Evolutionary conservation across 1,140 invertebrate genomes (phyloP).

Genomic region (Leptoteleia sp.): DNA sequence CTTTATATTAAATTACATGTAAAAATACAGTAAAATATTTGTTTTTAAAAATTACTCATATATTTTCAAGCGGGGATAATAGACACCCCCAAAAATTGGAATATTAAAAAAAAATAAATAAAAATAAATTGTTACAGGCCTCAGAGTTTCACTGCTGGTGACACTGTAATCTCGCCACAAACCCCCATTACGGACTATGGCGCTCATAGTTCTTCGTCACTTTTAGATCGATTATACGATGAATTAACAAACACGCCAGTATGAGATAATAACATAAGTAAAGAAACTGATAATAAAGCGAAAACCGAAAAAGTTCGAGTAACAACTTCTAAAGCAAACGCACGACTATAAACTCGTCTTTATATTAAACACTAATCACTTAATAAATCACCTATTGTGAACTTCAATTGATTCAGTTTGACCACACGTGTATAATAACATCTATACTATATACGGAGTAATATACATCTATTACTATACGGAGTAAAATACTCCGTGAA

Average conservation of each 20-base stretch:
- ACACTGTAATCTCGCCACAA: constrained; percentile 71
- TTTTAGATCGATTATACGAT: constrained; percentile 77
- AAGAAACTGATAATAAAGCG: constrained; percentile 2
- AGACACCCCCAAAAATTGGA: too few species aligned
- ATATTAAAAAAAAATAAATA: neutral
- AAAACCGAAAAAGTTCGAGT: constrained; percentile 1
- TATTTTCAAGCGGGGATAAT: too few species aligned
- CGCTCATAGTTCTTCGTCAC: constrained; percentile 68
- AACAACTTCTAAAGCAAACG: constrained; percentile 22
- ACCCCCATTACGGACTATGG: constrained; percentile 69
- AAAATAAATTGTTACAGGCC: constrained; percentile 60
- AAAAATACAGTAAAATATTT: too few species aligned
- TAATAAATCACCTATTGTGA: neutral
- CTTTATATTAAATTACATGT: too few species aligned
- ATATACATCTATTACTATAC: too few species aligned
- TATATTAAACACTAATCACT: neutral
- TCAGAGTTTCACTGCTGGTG: constrained; percentile 66
- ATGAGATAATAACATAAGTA: constrained; percentile 66
- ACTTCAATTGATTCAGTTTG: neutral
- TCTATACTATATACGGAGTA: too few species aligned
- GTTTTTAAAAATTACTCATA: too few species aligned
- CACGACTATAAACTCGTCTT: constrained; percentile 25
- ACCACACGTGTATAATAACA: too few species aligned
- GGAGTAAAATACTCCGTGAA: neutral
- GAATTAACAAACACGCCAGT: constrained; percentile 78